A percentile compares a stretch with the other conserved stretches of the same genome.
Conservation (phyloP, 2,888 invertebrate species). For the Chouioia cunea region DNA sequence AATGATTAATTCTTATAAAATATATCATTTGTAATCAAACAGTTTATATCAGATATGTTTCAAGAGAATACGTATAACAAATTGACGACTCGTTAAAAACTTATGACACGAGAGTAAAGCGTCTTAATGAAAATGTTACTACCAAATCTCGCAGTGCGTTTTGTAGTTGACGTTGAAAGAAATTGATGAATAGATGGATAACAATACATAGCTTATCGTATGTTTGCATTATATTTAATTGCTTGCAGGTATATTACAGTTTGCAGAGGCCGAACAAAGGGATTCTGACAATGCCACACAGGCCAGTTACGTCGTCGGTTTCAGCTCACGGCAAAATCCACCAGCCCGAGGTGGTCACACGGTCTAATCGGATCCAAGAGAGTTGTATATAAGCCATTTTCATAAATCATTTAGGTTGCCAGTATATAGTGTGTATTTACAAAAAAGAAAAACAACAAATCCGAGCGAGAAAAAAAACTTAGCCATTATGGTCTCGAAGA, state of each 20-base stretch:
- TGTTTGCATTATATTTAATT: background rate
- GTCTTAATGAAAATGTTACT: no score
- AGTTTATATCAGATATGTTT: no score
- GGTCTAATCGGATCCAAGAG: conserved; percentile 89
- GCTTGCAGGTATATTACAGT: conserved; percentile 82
- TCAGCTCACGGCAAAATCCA: conserved; percentile 80
- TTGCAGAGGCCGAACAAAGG: conserved; percentile 79
- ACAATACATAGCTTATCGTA: background rate
- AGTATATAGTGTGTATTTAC: background rate
- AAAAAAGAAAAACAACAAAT: no score
- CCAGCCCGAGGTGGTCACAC: conserved; percentile 87
- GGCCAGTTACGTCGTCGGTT: conserved; percentile 80
- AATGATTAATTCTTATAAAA: no score
- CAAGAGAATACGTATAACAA: no score
- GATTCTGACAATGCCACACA: conserved; percentile 72
- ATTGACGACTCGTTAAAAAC: no score
- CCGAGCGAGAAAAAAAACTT: background rate
- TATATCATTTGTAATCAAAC: no score
- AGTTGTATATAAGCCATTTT: conserved; percentile 83
- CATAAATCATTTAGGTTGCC: no score
- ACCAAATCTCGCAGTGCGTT: background rate
- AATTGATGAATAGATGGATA: background rate
- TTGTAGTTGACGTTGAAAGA: background rate
- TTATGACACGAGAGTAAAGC: no score
- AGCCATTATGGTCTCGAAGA: background rate